phyloP scores from a whole-genome alignment of 2,888 invertebrate genomes.

The Lochmaea capreae region DNA sequence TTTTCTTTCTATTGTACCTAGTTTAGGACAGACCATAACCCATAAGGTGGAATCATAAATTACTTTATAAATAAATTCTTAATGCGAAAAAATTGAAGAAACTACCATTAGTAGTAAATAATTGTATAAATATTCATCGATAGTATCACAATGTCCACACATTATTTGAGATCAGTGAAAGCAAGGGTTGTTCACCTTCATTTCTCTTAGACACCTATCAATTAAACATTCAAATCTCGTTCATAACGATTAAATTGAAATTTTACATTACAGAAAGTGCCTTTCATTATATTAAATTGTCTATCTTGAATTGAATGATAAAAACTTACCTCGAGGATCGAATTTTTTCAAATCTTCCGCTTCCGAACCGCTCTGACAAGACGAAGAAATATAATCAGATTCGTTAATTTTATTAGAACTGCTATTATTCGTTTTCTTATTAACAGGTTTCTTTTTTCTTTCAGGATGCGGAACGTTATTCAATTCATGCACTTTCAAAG shows the following conservation, averaged over 20 bases:
- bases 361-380: conserved; percentile 70
- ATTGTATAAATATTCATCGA: background rate
- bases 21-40: too few relatives aligned
- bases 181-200: conserved; percentile 3
- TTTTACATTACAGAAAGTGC: background rate
- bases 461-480: conserved; percentile 77
- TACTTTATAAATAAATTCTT: background rate
- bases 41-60: too few relatives aligned
- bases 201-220: background rate
- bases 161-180: background rate
- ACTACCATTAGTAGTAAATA: background rate
- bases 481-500: conserved; percentile 81
- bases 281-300: background rate
- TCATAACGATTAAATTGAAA: background rate
- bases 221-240: conserved; percentile 2
- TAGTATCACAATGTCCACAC: background rate
- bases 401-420: conserved; percentile 65
- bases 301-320: background rate
- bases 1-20: too few relatives aligned
- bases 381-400: conserved; percentile 64
- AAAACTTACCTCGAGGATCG: conserved; percentile 60
- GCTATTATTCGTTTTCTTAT: conserved; percentile 72
- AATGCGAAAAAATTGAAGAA: background rate
- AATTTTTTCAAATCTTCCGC: conserved; percentile 65
- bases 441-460: conserved; percentile 77